Conservation (phyloP, 2,797 vertebrate genomes). For the Cynopterus sphinx region DNA sequence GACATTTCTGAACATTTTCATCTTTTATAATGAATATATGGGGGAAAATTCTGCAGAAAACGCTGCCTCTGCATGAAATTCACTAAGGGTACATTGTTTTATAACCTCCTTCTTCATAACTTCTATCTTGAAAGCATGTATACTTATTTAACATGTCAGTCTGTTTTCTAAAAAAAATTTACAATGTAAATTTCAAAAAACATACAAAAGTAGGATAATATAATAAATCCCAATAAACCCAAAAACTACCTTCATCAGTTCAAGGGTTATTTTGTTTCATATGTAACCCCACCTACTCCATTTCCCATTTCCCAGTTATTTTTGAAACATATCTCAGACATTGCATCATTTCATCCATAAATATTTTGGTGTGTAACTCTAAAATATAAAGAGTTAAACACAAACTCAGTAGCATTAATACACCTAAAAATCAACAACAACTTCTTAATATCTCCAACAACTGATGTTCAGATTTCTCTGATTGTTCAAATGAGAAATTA, state of each 20-base stretch:
- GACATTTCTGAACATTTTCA: constrained; percentile 4
- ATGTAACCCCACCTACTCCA: not conserved
- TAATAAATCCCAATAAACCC: not conserved
- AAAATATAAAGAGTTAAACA: constrained; percentile 30
- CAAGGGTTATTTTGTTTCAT: not conserved
- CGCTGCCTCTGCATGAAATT: constrained; percentile 21
- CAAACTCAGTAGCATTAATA: constrained; percentile 32
- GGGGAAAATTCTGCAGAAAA: not conserved
- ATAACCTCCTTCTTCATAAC: not conserved
- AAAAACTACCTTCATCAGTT: constrained; percentile 23
- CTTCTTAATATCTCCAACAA: constrained; percentile 16
- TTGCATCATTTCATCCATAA: constrained; percentile 22
- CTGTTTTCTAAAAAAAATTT: not conserved
- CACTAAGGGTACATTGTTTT: not conserved
- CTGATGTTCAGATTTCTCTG: not conserved
- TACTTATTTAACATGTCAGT: not conserved
- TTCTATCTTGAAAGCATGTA: constrained; percentile 1
- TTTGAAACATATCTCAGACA: constrained; percentile 11
- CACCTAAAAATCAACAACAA: constrained; percentile 3
- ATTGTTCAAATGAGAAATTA: not conserved
- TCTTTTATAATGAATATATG: constrained; percentile 11
- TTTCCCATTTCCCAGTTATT: not conserved
- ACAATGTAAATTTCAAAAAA: constrained; percentile 39
- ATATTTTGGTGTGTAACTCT: constrained; percentile 16
- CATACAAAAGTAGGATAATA: constrained; percentile 20